phyloP scores from a whole-genome alignment of 1,140 invertebrate genomes.

The Eubasilissa regina region DNA sequence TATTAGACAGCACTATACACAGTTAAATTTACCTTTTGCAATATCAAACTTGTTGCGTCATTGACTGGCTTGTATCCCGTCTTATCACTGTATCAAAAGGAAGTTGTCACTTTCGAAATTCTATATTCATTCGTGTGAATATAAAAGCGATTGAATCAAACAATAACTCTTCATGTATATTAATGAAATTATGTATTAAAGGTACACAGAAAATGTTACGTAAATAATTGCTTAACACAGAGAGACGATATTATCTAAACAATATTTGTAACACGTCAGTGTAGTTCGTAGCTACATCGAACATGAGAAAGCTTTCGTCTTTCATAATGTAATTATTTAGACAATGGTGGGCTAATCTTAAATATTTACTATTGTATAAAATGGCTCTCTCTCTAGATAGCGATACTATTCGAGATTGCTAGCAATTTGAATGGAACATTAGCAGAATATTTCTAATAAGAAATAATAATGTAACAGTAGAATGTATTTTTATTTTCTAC shows the following conservation, averaged over 20 bases:
- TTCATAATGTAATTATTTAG: no score
- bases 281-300: no score
- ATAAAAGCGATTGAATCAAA: slow-evolving; percentile 16
- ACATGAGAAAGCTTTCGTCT: no score
- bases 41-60: slow-evolving; percentile 8
- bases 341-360: no score
- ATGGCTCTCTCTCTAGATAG: no score
- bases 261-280: no score
- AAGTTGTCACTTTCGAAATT: slow-evolving; percentile 36
- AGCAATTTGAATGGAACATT: no score
- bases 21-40: slow-evolving; percentile 22
- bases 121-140: slow-evolving; percentile 26
- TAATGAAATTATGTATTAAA: background rate
- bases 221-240: background rate
- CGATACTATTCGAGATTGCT: no score
- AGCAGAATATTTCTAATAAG: no score
- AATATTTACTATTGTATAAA: no score
- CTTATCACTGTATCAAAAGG: background rate
- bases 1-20: background rate
- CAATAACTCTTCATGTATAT: slow-evolving; percentile 16
- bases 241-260: background rate
- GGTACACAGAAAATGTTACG: slow-evolving; percentile 6
- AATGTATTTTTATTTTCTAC: no score
- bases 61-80: background rate
- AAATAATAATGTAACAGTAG: no score